phyloP scores from a whole-genome alignment of 2,797 vertebrate genomes.

The Siniperca undulata region DNA sequence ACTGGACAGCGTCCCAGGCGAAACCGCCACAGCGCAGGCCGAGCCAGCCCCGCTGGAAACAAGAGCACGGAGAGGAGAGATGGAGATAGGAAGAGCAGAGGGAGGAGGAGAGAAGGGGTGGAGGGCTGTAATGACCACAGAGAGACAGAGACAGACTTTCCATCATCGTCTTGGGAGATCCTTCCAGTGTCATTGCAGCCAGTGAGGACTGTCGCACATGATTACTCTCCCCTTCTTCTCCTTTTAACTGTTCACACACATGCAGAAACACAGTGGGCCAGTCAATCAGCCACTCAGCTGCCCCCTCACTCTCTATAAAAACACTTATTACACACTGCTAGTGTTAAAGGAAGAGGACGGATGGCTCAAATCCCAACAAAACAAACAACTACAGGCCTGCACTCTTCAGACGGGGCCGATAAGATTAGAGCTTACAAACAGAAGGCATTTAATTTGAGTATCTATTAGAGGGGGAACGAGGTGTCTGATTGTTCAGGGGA shows the following conservation, averaged over 20 bases:
- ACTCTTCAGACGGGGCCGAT: background rate
- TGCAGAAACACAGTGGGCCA: background rate
- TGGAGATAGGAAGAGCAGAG: slow-evolving; percentile 52
- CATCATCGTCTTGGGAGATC: slow-evolving; percentile 64
- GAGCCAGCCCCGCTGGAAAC: slow-evolving; percentile 65
- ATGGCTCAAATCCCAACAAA: background rate
- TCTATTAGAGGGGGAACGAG: background rate
- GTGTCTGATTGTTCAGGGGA: background rate
- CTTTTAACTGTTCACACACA: slow-evolving; percentile 38
- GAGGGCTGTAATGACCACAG: slow-evolving; percentile 32
- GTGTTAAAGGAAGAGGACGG: slow-evolving; percentile 4
- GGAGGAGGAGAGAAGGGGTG: background rate
- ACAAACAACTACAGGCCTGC: background rate
- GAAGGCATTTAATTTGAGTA: background rate
- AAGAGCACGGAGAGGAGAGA: slow-evolving; percentile 45
- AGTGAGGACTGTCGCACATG: slow-evolving; percentile 44
- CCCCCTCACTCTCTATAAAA: slow-evolving; percentile 20
- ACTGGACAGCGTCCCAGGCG: slow-evolving; percentile 71
- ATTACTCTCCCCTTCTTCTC: slow-evolving; percentile 12
- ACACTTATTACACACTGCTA: background rate
- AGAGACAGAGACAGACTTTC: slow-evolving; percentile 53
- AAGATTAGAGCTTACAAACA: background rate
- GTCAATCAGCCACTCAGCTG: slow-evolving; percentile 6
- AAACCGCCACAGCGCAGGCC: slow-evolving; percentile 50
- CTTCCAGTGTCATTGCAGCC: slow-evolving; percentile 49